These are phyloP conservation scores for Tragelaphus strepsiceros DNA, from an alignment of 2,113 vertebrate species.

Conservation along the genomic window DNA sequence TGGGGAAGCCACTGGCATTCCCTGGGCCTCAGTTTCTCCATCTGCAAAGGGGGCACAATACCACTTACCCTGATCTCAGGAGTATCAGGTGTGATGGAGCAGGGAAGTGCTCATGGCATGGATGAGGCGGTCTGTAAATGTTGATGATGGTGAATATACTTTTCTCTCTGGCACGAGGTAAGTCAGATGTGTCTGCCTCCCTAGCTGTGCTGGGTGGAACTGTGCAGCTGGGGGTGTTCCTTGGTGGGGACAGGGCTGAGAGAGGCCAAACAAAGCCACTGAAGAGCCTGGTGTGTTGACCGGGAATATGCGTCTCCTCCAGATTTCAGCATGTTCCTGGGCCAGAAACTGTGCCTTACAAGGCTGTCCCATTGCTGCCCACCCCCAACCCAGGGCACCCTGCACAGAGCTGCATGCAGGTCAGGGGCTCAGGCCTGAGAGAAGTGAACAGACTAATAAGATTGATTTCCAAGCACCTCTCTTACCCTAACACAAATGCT, in stretches of 20 bases:
- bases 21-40: background rate
- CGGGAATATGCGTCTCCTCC: fast-evolving
- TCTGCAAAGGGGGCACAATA: background rate
- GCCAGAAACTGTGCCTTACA: fast-evolving
- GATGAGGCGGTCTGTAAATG: fast-evolving
- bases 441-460: fast-evolving
- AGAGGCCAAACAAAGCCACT: too few relatives aligned
- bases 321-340: fast-evolving
- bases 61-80: background rate
- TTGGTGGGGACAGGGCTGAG: background rate
- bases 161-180: background rate
- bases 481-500: background rate
- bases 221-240: background rate
- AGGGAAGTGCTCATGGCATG: background rate
- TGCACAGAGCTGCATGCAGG: fast-evolving
- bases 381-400: too few relatives aligned
- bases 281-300: fast-evolving
- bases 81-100: background rate
- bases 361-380: fast-evolving
- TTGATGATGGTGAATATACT: too few relatives aligned
- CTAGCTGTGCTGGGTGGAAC: fast-evolving
- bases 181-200: background rate
- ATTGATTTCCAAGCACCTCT: fast-evolving
- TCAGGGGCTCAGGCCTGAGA: fast-evolving
- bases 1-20: background rate